These are phyloP conservation scores for Gambusia holbrooki DNA, from an alignment of 2,113 vertebrate species.

Conservation along the genomic window DNA sequence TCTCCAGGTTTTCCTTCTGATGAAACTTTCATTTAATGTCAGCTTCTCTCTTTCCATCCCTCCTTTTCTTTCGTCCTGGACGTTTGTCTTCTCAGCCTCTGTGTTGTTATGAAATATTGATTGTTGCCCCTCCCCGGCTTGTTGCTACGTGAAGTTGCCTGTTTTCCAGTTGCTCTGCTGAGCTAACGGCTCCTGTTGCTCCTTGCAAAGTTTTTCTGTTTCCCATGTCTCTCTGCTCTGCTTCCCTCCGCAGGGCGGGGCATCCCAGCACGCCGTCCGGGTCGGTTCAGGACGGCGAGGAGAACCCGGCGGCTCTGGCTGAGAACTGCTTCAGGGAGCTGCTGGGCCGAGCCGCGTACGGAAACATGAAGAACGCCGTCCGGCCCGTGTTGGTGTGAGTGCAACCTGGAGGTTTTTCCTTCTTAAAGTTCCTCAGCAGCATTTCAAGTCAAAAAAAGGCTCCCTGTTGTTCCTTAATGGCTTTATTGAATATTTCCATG, in stretches of 20 bases:
- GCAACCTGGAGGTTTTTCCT: not conserved
- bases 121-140: not conserved
- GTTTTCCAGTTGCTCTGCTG: not conserved
- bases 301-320: constrained; percentile 88
- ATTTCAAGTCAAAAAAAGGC: not conserved
- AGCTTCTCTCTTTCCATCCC: not conserved
- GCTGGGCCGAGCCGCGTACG: constrained; percentile 91
- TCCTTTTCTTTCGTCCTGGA: not conserved
- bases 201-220: too few species aligned
- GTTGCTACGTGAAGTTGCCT: too few species aligned
- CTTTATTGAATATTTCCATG: not conserved
- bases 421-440: not conserved
- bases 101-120: constrained; percentile 4
- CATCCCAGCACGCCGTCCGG: constrained; percentile 84
- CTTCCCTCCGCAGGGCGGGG: constrained; percentile 68
- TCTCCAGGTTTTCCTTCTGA: not conserved
- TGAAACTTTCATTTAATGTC: constrained; percentile 34
- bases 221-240: not conserved
- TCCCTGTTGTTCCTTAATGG: not conserved
- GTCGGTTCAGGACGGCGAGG: constrained; percentile 84
- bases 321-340: constrained; percentile 96
- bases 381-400: constrained; percentile 95
- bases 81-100: not conserved
- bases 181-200: not conserved
- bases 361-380: constrained; percentile 97